Conservation (phyloP, 2,113 vertebrate species). For the Oryzias javanicus region DNA sequence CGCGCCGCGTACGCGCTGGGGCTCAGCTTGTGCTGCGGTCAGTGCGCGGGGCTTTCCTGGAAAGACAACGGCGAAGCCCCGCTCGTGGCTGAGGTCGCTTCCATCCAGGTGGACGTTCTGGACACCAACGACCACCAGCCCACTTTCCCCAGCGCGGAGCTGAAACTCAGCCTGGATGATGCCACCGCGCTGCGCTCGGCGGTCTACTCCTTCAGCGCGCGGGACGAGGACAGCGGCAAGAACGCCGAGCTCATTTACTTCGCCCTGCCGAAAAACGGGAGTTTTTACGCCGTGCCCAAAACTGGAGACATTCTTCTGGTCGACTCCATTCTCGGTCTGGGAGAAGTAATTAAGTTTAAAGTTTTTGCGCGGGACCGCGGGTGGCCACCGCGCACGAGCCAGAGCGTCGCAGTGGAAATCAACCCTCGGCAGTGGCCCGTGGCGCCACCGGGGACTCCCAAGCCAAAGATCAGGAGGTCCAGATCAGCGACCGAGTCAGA, state of each 20-base stretch:
- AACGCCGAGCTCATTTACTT: slow-evolving; percentile 87
- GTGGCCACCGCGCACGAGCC: slow-evolving; percentile 80
- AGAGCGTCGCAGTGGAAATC: slow-evolving; percentile 76
- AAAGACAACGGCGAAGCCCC: slow-evolving; percentile 29
- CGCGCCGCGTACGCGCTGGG: slow-evolving; percentile 76
- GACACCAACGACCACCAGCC: slow-evolving; percentile 88
- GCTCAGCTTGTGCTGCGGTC: slow-evolving; percentile 78
- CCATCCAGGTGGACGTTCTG: slow-evolving; percentile 82
- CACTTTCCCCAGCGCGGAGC: slow-evolving; percentile 64
- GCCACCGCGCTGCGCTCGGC: slow-evolving; percentile 79
- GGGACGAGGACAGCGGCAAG: slow-evolving; percentile 81
- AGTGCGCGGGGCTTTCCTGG: slow-evolving; percentile 44
- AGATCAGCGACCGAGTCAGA: slow-evolving; percentile 69
- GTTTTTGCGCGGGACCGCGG: slow-evolving; percentile 85
- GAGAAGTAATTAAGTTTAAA: slow-evolving; percentile 75
- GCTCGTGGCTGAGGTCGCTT: slow-evolving; percentile 72
- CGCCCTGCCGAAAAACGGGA: slow-evolving; percentile 77
- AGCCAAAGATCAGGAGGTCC: slow-evolving; percentile 50
- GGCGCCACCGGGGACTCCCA: slow-evolving; percentile 5
- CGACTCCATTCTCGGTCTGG: slow-evolving; percentile 83
- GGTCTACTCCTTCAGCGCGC: slow-evolving; percentile 78
- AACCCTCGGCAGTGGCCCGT: slow-evolving; percentile 73
- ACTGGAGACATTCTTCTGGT: slow-evolving; percentile 85
- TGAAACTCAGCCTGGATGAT: slow-evolving; percentile 81
- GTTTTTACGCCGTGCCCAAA: slow-evolving; percentile 87